phyloP scores from a whole-genome alignment of 2,888 invertebrate species.

The Salticus scenicus region DNA sequence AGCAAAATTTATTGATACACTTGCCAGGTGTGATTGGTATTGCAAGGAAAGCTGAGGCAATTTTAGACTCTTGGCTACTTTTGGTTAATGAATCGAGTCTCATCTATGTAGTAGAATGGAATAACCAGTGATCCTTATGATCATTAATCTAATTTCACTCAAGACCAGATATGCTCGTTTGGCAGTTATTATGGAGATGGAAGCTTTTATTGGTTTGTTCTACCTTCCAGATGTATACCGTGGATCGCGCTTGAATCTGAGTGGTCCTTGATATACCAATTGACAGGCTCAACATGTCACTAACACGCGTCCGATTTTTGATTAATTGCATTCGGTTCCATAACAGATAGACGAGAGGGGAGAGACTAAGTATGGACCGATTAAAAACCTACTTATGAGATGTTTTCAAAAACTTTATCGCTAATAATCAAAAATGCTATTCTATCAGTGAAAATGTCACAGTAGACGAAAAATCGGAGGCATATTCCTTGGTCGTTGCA shows the following conservation, averaged over 20 bases:
- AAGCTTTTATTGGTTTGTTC: too few species aligned
- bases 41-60: constrained; percentile 20
- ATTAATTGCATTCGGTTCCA: background rate
- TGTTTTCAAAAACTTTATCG: background rate
- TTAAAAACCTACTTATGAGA: background rate
- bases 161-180: too few species aligned
- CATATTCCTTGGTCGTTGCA: constrained; percentile 26
- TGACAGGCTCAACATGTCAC: too few species aligned
- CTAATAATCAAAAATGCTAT: constrained; percentile 29
- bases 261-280: too few species aligned
- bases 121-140: background rate
- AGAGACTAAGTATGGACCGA: too few species aligned
- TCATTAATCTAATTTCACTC: too few species aligned
- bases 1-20: too few species aligned
- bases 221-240: too few species aligned
- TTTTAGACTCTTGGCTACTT: constrained; percentile 22
- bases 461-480: constrained; percentile 32
- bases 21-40: constrained; percentile 14
- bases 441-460: constrained; percentile 33
- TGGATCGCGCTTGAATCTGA: too few species aligned
- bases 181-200: too few species aligned
- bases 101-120: constrained; percentile 1
- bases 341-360: background rate
- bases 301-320: background rate
- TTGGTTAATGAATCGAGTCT: constrained; percentile 14